A percentile compares a stretch with the other conserved stretches of the same genome.
phyloP scores from a whole-genome alignment of 2,888 invertebrate species.

The Acanthoscelides obtectus region DNA sequence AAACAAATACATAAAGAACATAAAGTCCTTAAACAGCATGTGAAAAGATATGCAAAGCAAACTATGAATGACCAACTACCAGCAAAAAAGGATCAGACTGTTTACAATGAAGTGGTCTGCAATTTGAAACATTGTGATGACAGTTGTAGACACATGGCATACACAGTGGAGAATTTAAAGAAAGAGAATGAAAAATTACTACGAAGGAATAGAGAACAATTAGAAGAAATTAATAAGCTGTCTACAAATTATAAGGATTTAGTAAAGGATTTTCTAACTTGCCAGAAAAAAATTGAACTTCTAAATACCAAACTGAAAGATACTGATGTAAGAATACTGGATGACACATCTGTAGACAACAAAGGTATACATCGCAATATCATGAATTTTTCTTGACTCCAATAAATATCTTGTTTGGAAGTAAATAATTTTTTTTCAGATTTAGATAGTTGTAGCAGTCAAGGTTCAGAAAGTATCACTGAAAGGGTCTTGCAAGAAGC shows the following conservation, averaged over 20 bases:
- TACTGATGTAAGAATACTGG: slow-evolving; percentile 1
- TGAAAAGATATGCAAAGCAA: slow-evolving; percentile 5
- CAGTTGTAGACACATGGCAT: slow-evolving; percentile 8
- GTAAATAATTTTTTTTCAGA: slow-evolving; percentile 4
- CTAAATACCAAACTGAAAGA: slow-evolving; percentile 16
- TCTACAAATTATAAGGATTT: slow-evolving; percentile 21
- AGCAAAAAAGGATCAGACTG: slow-evolving; percentile 13
- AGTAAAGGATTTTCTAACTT: slow-evolving; percentile 23
- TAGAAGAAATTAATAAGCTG: slow-evolving; percentile 19
- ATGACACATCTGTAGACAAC: neutral
- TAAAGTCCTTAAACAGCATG: slow-evolving; percentile 16
- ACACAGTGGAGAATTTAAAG: slow-evolving; percentile 6
- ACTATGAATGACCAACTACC: slow-evolving; percentile 10
- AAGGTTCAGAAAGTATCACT: slow-evolving; percentile 42
- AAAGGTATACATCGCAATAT: neutral
- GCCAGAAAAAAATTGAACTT: slow-evolving; percentile 27
- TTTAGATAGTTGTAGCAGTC: slow-evolving; percentile 8
- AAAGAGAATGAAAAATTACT: slow-evolving; percentile 11
- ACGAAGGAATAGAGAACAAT: slow-evolving; percentile 14
- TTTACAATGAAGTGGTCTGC: slow-evolving; percentile 2
- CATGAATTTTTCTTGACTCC: too few species aligned
- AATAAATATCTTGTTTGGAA: too few species aligned
- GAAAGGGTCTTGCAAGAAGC: slow-evolving; percentile 53
- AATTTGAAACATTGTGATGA: slow-evolving; percentile 10
- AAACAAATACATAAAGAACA: slow-evolving; percentile 18